Evolutionary conservation across 2,888 invertebrate species (phyloP), one percentile per base, ranked within the genome.

Genomic region (Lepidochrysops patricia): DNA sequence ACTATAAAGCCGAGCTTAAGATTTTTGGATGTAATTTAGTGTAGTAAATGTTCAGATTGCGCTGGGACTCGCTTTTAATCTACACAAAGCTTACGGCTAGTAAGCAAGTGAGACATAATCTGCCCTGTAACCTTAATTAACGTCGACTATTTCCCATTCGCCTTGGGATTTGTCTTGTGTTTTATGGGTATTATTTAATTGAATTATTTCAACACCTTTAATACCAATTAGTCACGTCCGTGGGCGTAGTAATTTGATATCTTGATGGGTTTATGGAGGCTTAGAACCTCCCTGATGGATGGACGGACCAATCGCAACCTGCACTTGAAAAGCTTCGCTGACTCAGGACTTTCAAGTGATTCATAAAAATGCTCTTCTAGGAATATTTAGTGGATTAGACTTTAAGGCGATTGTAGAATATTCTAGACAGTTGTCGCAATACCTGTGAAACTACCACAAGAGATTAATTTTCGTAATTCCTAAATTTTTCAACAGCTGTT

Each of bases 181-280:
- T 52, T 43, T 43, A 19, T 23, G 43, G 34, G 25, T 15, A 26
- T 52, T 52, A 52, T 50, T 52, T 59, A 89, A 89, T 89, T 87
- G 87, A 85, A 84, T 84, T 77, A 82, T 85, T 84, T 83, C 83
- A 83, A 79, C 82, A 80, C 80, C 80, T 83, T 82, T 84, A 84
- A 86, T 81, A 73, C 79, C 85, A 87, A 88, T 89, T 88, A 87
- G 88, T 85, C 86, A 86, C 84, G 80, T 77, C 77, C 79, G 75
- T 83, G 85, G 87, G 85, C 86, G 86, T 84, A 76, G 73, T 86
- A 88, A 88, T 86, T 84, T 79, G 85, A 88, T 78, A 83, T 72
- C 74, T 73, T 82, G 82, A 86, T 84, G 77, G 82, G 75, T 80
- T 86, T 84, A 85, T 71, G 69, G 76, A 76, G 79, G 83, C 78